These are phyloP conservation scores for Oreochromis niloticus DNA, from an alignment of 2,113 vertebrate genomes.

Conservation along the genomic window DNA sequence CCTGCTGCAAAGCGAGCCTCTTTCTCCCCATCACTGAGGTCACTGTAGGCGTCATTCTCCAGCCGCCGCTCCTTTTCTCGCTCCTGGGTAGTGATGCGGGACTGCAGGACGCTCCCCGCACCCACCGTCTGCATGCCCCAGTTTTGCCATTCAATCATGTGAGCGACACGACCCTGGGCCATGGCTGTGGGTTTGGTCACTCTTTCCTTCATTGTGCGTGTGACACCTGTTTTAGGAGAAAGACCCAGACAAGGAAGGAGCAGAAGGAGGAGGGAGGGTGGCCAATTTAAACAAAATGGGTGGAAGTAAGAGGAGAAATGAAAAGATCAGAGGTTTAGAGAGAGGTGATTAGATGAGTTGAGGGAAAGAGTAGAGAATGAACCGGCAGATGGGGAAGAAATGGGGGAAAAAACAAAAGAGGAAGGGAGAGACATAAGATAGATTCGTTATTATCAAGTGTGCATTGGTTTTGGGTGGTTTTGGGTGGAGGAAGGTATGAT, in stretches of 20 bases:
- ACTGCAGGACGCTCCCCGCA: slow-evolving; percentile 48
- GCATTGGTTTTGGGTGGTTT: background rate
- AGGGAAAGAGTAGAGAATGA: background rate
- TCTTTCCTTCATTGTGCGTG: slow-evolving; percentile 93
- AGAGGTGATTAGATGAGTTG: background rate
- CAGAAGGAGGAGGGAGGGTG: background rate
- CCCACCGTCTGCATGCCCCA: slow-evolving; percentile 84
- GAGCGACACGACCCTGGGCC: slow-evolving; percentile 93
- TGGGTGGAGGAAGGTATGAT: background rate
- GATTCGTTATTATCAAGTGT: background rate
- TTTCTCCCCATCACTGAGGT: slow-evolving; percentile 96
- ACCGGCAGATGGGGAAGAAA: background rate
- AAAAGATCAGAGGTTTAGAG: background rate
- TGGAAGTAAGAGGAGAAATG: background rate
- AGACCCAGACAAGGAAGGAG: background rate
- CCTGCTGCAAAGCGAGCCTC: slow-evolving; percentile 95
- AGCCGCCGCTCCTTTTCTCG: slow-evolving; percentile 84
- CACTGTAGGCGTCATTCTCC: slow-evolving; percentile 93
- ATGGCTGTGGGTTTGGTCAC: slow-evolving; percentile 96
- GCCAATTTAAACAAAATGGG: background rate
- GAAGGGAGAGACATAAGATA: background rate
- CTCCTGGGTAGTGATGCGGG: slow-evolving; percentile 78
- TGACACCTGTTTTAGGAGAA: slow-evolving; percentile 73
- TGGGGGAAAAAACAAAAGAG: background rate
- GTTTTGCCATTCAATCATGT: slow-evolving; percentile 99